Conservation (phyloP, 2,888 invertebrate genomes). For the Scaptomyza parva region DNA sequence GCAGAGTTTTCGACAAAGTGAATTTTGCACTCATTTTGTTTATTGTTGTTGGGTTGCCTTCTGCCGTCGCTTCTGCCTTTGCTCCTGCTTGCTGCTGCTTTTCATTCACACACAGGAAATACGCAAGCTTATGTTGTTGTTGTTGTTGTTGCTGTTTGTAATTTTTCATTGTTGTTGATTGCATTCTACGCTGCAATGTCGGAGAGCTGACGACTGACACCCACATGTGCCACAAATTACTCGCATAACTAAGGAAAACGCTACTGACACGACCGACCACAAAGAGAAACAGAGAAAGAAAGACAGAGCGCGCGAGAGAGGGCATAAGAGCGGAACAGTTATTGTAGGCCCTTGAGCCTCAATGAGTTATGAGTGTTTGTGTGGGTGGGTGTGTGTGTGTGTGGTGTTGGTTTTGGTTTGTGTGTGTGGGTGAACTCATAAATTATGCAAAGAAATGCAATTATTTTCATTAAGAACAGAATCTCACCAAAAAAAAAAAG, state of each 20-base stretch:
- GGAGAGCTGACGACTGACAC: constrained; percentile 27
- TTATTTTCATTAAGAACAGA: constrained; percentile 64
- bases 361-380: constrained; percentile 35
- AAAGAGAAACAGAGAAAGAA: neutral
- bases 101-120: constrained; percentile 78
- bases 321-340: constrained; percentile 3
- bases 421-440: constrained; percentile 51
- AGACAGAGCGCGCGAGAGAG: constrained; percentile 3
- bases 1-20: constrained; percentile 52
- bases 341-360: constrained; percentile 29
- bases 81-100: constrained; percentile 40
- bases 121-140: constrained; percentile 62
- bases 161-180: constrained; percentile 77
- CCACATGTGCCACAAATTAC: constrained; percentile 77
- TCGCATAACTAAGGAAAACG: constrained; percentile 21
- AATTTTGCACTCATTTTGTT: constrained; percentile 49
- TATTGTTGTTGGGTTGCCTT: constrained; percentile 5
- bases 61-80: no score
- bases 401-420: constrained; percentile 6
- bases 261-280: neutral
- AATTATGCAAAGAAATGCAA: constrained; percentile 72
- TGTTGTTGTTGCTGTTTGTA: constrained; percentile 42
- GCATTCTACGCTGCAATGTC: constrained; percentile 59
- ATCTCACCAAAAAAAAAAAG: no score
- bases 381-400: constrained; percentile 12